Evolutionary conservation across 2,113 vertebrate species (phyloP).

Genomic region (Corydoras maculifer): DNA sequence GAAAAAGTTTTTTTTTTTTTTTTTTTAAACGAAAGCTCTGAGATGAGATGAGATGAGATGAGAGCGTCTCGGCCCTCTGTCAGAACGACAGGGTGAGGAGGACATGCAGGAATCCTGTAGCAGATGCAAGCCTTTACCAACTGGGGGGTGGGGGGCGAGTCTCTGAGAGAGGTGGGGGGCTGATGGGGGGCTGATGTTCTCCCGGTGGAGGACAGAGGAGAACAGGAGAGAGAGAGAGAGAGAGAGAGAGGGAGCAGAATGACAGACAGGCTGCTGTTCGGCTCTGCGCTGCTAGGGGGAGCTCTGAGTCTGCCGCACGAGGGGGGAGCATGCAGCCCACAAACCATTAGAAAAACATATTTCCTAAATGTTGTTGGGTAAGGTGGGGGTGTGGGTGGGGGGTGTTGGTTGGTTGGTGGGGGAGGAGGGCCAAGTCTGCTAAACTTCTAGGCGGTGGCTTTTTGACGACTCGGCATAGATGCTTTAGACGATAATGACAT

Average conservation of each 20-base stretch:
- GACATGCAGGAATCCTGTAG: no score
- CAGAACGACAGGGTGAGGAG: no score
- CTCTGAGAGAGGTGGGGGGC: neutral
- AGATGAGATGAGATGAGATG: no score
- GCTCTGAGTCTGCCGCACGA: constrained; percentile 63
- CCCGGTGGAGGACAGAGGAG: neutral
- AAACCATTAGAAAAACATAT: constrained; percentile 43
- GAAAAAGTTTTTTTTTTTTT: no score
- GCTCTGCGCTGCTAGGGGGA: constrained; percentile 65
- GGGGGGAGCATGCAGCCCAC: constrained; percentile 33
- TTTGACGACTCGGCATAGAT: constrained; percentile 46
- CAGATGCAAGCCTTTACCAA: no score
- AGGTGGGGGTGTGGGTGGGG: neutral
- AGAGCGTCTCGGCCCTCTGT: no score
- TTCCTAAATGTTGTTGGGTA: constrained; percentile 46
- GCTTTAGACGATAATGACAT: constrained; percentile 44
- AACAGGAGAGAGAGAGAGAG: neutral
- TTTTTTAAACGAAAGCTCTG: no score
- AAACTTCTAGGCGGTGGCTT: constrained; percentile 45
- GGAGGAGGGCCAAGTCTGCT: constrained; percentile 36
- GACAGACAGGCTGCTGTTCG: constrained; percentile 27
- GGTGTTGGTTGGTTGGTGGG: neutral
- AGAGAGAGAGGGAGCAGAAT: neutral
- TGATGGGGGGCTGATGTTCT: neutral
- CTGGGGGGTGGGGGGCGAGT: no score